Evolutionary conservation across 1,140 invertebrate species (phyloP).

Genomic region (Lutraria rhynchaena): DNA sequence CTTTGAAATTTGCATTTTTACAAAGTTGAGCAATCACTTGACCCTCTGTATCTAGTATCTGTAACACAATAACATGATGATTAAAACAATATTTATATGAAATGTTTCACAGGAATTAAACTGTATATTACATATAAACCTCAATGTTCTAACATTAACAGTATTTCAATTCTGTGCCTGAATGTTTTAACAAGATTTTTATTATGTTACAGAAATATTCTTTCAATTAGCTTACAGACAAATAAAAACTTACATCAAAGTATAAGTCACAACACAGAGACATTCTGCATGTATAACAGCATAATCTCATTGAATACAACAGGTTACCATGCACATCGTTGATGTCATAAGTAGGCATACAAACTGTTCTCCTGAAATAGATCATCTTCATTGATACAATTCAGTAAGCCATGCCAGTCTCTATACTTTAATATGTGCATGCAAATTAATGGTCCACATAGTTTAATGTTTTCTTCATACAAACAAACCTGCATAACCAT

Average conservation of each 20-base stretch:
- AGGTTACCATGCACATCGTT: background rate
- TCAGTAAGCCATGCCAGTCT: too few species aligned
- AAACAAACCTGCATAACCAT: too few species aligned
- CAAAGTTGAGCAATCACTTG: background rate
- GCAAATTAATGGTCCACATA: too few species aligned
- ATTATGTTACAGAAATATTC: too few species aligned
- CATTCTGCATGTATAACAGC: conserved; percentile 20
- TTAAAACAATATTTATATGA: background rate
- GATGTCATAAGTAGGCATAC: conserved; percentile 32
- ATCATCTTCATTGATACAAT: too few species aligned
- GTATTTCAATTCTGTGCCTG: too few species aligned
- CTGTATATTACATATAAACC: background rate
- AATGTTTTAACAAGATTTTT: too few species aligned
- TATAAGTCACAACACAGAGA: conserved; percentile 1
- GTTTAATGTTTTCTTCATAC: too few species aligned
- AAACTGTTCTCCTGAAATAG: conserved; percentile 27
- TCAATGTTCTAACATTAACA: too few species aligned
- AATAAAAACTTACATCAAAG: conserved; percentile 49
- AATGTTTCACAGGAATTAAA: background rate
- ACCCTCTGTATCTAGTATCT: conserved; percentile 19
- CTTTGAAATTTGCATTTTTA: conserved; percentile 1
- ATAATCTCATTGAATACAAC: conserved; percentile 2
- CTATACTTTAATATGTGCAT: too few species aligned
- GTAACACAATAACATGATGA: background rate
- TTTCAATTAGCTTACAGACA: too few species aligned